A percentile compares a stretch with the other conserved stretches of the same genome.
These are phyloP conservation scores for Nebria ingens DNA, from an alignment of 1,140 invertebrate species.

Conservation along the genomic window DNA sequence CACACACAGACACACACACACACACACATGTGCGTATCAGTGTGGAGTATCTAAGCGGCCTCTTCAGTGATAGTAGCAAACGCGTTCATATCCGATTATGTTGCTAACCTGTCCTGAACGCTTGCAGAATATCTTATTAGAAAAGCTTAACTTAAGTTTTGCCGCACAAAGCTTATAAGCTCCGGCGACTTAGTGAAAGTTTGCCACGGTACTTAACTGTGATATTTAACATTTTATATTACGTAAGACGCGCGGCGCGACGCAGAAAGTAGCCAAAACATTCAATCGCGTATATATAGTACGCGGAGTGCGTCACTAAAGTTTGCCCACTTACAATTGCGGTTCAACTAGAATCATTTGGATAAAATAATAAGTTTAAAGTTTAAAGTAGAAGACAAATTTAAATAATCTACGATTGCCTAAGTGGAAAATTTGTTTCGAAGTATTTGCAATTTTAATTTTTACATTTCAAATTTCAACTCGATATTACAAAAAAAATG, in stretches of 20 bases:
- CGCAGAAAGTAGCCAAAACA: not conserved
- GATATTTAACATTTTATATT: constrained; percentile 9
- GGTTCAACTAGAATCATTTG: no score
- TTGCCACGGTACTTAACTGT: not conserved
- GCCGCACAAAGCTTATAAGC: constrained; percentile 1
- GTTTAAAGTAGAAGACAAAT: no score
- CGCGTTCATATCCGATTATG: constrained; percentile 4
- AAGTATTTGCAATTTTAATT: no score
- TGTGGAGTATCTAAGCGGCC: no score
- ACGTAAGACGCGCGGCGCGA: no score
- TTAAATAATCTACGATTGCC: no score
- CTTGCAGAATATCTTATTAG: constrained; percentile 4
- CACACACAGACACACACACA: not conserved
- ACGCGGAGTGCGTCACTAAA: no score
- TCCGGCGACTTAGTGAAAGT: not conserved
- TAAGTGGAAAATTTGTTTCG: no score
- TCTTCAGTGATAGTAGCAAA: not conserved
- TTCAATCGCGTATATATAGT: constrained; percentile 1
- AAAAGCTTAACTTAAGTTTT: constrained; percentile 9
- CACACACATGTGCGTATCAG: not conserved
- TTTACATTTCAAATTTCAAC: no score
- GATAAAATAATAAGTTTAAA: no score
- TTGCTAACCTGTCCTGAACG: constrained; percentile 1
- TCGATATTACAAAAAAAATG: no score
- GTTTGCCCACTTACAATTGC: no score